These are phyloP conservation scores for Calyptommatus sinebrachiatus DNA, from an alignment of 2,113 vertebrate species.

Conservation along the genomic window DNA sequence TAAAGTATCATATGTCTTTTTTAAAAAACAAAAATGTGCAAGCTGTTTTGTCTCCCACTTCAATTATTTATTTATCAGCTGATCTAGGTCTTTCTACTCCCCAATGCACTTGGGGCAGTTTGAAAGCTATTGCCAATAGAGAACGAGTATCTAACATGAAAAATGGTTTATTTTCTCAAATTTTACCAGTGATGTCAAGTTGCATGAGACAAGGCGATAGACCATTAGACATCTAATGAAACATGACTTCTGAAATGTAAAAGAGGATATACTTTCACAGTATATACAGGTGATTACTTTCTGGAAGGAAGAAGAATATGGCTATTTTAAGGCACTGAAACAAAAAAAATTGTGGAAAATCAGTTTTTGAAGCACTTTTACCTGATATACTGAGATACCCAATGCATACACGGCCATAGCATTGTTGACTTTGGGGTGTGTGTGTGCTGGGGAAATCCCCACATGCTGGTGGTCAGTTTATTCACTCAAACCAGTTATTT, in stretches of 20 bases:
- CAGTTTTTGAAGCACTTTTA: too few species aligned
- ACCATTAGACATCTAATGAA: constrained; percentile 72
- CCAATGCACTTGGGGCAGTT: constrained; percentile 25
- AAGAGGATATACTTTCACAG: constrained; percentile 57
- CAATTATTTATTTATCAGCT: constrained; percentile 34
- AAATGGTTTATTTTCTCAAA: constrained; percentile 60
- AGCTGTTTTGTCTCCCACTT: constrained; percentile 50
- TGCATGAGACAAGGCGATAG: constrained; percentile 69
- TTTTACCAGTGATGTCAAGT: constrained; percentile 65
- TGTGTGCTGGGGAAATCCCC: too few species aligned
- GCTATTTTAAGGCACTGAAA: constrained; percentile 50
- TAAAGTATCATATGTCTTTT: constrained; percentile 59
- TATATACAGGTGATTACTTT: constrained; percentile 47
- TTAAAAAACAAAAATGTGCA: constrained; percentile 29
- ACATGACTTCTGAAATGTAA: constrained; percentile 66
- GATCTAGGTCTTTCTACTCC: constrained; percentile 31
- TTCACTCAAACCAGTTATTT: too few species aligned
- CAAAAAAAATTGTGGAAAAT: not conserved
- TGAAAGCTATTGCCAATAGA: constrained; percentile 28
- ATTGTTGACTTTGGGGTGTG: too few species aligned
- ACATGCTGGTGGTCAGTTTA: too few species aligned
- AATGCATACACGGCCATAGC: too few species aligned
- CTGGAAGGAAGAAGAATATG: constrained; percentile 42
- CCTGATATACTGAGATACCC: too few species aligned
- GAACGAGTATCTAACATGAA: constrained; percentile 54